These are phyloP conservation scores for Prionailurus viverrinus DNA, from an alignment of 2,113 vertebrate genomes.

Conservation along the genomic window DNA sequence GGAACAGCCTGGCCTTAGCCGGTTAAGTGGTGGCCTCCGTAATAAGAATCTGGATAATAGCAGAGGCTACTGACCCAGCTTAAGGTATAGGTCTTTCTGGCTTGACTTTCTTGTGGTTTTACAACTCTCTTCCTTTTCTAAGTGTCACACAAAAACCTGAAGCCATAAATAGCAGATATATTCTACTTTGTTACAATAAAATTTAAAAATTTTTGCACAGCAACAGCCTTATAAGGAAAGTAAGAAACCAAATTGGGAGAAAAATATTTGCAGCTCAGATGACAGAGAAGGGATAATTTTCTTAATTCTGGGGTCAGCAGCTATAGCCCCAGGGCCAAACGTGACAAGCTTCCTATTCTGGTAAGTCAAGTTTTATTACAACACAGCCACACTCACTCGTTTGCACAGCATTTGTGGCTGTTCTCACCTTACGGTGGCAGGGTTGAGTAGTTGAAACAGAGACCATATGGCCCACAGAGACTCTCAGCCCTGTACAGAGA, in stretches of 20 bases:
- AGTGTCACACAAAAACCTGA: neutral
- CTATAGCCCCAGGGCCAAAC: neutral
- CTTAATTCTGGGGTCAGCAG: neutral
- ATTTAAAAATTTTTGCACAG: neutral
- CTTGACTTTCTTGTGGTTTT: conserved; percentile 8
- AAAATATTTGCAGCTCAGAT: neutral
- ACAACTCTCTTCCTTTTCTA: neutral
- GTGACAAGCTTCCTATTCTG: neutral
- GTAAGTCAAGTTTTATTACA: neutral
- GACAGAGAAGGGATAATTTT: neutral
- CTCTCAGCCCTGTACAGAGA: neutral
- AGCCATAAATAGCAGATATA: neutral
- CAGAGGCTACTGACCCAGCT: neutral
- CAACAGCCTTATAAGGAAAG: neutral
- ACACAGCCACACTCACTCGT: neutral
- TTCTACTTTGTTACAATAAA: neutral
- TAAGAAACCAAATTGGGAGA: neutral
- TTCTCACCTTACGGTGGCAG: neutral
- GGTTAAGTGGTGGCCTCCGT: neutral
- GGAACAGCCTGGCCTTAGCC: neutral
- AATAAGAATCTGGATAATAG: neutral
- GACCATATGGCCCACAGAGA: neutral
- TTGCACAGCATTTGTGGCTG: neutral
- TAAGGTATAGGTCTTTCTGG: neutral
- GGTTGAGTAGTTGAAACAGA: neutral